Conservation (phyloP, 2,113 vertebrate genomes). For the Tenebrosternarchus preto region DNA sequence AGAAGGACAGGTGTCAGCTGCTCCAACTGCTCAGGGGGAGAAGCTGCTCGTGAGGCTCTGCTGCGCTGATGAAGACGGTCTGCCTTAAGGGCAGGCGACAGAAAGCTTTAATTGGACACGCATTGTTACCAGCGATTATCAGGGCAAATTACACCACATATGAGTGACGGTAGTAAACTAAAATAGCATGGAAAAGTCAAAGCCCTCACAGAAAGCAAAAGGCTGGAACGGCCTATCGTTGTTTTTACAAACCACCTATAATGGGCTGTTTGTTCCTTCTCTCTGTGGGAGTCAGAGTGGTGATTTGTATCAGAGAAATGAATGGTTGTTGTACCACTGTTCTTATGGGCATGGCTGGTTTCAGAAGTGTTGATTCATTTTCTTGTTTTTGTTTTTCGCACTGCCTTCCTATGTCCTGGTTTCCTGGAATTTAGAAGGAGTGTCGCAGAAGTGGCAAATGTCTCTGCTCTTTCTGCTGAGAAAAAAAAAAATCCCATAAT, state of each 20-base stretch:
- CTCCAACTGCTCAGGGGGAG: slow-evolving; percentile 32
- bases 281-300: background rate
- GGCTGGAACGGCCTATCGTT: too few species aligned
- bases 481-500: background rate
- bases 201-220: too few species aligned
- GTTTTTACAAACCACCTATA: too few species aligned
- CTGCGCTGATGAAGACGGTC: slow-evolving; percentile 4
- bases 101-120: background rate
- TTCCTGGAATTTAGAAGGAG: background rate
- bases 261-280: too few species aligned
- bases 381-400: background rate
- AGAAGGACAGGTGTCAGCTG: slow-evolving; percentile 53
- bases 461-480: background rate
- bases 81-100: background rate
- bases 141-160: background rate
- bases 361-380: background rate
- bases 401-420: background rate
- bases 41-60: slow-evolving; percentile 26
- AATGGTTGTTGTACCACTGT: background rate
- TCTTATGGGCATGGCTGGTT: background rate
- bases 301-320: background rate
- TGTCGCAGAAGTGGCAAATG: background rate
- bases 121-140: background rate
- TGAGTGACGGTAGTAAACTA: background rate
- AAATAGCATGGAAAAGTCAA: background rate